Evolutionary conservation across 2,888 invertebrate species (phyloP), one percentile per base, ranked within the genome.

Genomic region (Galerucella pusilla): DNA sequence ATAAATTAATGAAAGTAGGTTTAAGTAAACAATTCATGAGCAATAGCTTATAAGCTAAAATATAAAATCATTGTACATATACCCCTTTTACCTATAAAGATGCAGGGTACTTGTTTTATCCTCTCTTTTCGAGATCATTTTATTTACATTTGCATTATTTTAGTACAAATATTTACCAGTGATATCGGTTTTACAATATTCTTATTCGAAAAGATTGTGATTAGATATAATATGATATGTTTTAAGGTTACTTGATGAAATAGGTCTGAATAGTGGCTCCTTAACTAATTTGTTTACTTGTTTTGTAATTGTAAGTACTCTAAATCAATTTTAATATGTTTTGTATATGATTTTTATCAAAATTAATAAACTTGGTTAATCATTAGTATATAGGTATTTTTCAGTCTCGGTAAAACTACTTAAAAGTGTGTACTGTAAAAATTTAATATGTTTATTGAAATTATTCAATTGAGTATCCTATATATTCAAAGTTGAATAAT

Each of bases 211-310:
- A 10, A 20, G 16, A 57, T 20, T 16, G 9, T 20, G 20, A 20
- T 57, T 16, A 57, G 20, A 20, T 57, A 10, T 57, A 2, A 57
- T n/a, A 1, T 57, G 7, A 9, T 10, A 20, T 16, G 5, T 57
- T 57, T 11, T 20, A 20, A 11, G 20, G 57, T 57, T 57, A 42
- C 35, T 52, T 52, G 3, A 52, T 5, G n/a, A 5, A 52, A 52
- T 52, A 5, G 52, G n/a, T 57, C 9, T 57, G 57, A 3, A 16
- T 10, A 20, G 20, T 57, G 57, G 7, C 3, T 57, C 20, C 20
- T 20, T 20, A 57, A 57, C 11, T 16, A 57, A 57, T 57, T 57
- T 57, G 57, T 57, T 57, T 57, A 57, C 52, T 28, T 59, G 28
- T 67, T 66, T 52, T 46, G 14, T 71, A 28, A 42, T 42, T 42